Base-by-base conservation (phyloP, 2,888 invertebrate genomes). In the Dryobotodes eremita region DNA sequence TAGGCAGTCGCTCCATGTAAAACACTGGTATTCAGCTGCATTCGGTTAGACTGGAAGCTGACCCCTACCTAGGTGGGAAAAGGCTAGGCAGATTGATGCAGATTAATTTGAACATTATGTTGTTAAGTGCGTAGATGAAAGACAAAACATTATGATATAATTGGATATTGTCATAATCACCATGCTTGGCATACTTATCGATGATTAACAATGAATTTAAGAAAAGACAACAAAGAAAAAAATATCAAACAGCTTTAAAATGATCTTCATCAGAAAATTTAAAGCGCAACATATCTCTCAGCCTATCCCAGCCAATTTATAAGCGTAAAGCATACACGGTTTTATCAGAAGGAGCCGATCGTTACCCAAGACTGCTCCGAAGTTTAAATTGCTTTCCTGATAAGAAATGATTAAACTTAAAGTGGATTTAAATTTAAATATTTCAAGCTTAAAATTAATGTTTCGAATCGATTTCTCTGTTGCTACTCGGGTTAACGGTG, bases 301-400 rank as follows among this genome's bases (percentile, higher is more conserved):
- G 59, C 15, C 46, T 71, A 74, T 1, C 70, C 50, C 3, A 69
- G 15, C 23, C 23, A 75, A 77, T 74, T 84, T 64, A 81, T 55
- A 84, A 85, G 81, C 85, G 71, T 72, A 61, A 84, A 81, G 74
- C 84, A 84, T 81, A 84, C 74, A 84, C 85, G 84, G 70, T 23
- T 17, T 80, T 84, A 85, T 81, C 84, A 77, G 77, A 26, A 71
- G 55, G 65, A 68, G 17, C 81, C 85, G 77, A 84, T 84, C 84
- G 68, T 77, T 84, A 84, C 72, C 71, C 83, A 65, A 84, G 75
- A 75, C 68, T 71, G 83, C 48, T 59, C 15, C 75, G 36, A 84
- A 84, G 85, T 84, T 84, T 79, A 85, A 84, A 84, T 84, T 84
- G 73, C 82, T 82, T 84, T 82, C 55, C 71, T 74, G 85, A 84